Evolutionary conservation across 53 echinoderm and acorn worm genomes (phyloP), one percentile per base, ranked within the genome.

Genomic region (Echinarachnius parma): DNA sequence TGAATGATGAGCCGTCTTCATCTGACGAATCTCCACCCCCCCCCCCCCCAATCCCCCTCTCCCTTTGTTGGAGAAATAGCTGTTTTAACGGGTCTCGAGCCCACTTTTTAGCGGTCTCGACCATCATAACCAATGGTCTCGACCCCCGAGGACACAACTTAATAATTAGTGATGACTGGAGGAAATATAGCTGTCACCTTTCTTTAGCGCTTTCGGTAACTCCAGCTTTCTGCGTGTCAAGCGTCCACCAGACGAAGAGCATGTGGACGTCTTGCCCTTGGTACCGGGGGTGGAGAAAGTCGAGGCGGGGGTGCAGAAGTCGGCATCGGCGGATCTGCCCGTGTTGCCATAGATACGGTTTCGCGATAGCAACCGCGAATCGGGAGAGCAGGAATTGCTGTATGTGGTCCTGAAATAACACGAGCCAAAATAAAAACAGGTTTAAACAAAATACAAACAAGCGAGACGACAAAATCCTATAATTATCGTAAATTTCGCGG

Each of bases 141-240:
- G 4, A n/a, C 19, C 0, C 19, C 9, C 4, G 19, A 49, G 18
- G 19, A 49, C 4, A 21, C 52, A 52, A 9, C 52, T 52, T 19
- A 9, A 52, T 19, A 9, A 52, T 21, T 0, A 49, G 5, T 1
- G 0, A 1, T 11, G 15, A 54, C 54, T 26, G 9, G 26, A 59
- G 7, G 45, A 22, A 3, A 18, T 0, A 0, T 16, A 28, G 7
- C 39, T 15, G 3, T 13, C 29, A 65, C 65, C 47, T 15, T 48
- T 65, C 34, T 49, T 69, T 9, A 69, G 69, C 11, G 69, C 50
- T 21, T 50, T 69, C 21, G 69, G 69, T 15, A 69, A 53, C 34
- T 50, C 52, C 22, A 69, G 53, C 22, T 69, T 69, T 5, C 34
- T 69, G 19, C 69, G 32, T 4, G 53, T 24, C 10, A 53, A 53